Percentiles rank a stretch among this genome's conserved stretches.
phyloP scores from a whole-genome alignment of 1,140 invertebrate genomes.

The Nautilus pompilius region DNA sequence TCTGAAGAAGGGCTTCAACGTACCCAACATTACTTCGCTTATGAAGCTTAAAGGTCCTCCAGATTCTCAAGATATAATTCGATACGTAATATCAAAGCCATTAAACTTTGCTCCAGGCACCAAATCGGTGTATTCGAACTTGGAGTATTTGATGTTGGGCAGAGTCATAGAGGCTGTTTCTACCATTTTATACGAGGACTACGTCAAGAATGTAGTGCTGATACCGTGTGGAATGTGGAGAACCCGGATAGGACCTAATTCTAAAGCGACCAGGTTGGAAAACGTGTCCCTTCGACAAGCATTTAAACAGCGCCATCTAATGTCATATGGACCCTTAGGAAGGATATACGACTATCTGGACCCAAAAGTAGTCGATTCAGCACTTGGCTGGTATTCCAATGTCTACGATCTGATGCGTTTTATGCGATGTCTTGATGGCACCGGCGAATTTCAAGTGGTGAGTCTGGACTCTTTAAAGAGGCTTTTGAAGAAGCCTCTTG shows the following conservation, averaged over 20 bases:
- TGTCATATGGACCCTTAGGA: conserved; percentile 11
- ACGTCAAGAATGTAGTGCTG: conserved; percentile 38
- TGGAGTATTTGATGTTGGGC: conserved; percentile 52
- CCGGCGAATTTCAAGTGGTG: conserved; percentile 30
- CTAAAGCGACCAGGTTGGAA: neutral
- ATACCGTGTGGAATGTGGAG: conserved; percentile 51
- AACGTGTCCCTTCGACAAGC: neutral
- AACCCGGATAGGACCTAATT: conserved; percentile 26
- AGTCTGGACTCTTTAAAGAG: conserved; percentile 20
- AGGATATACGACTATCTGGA: conserved; percentile 22
- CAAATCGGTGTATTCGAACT: conserved; percentile 45
- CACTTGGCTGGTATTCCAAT: conserved; percentile 46
- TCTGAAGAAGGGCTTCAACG: conserved; percentile 19
- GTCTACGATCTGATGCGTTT: conserved; percentile 43
- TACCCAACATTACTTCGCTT: conserved; percentile 33
- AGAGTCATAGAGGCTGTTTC: conserved; percentile 44
- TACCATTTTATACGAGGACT: conserved; percentile 38
- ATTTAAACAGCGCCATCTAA: conserved; percentile 7
- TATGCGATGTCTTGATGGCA: conserved; percentile 26
- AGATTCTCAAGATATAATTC: conserved; percentile 25
- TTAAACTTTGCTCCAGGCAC: conserved; percentile 44
- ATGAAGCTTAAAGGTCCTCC: conserved; percentile 21
- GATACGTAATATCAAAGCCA: conserved; percentile 33
- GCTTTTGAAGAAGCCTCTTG: conserved; percentile 19
- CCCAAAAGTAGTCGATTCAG: conserved; percentile 28